Conservation (phyloP, 2,113 vertebrate genomes). For the Scolopax mira region DNA sequence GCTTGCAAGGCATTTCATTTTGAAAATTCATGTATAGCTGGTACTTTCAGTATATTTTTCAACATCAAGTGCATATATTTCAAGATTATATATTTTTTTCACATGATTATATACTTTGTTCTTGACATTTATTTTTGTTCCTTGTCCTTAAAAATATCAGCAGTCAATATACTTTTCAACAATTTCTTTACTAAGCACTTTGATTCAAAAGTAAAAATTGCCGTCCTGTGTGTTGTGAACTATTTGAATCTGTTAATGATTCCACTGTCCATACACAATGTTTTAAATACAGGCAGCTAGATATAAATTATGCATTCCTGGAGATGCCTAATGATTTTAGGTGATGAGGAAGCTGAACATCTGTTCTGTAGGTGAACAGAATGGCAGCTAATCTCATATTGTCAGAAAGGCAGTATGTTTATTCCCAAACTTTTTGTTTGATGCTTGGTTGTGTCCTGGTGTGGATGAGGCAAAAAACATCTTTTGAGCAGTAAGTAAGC, state of each 20-base stretch:
- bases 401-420: slow-evolving; percentile 4
- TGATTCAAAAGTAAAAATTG: background rate
- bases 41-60: background rate
- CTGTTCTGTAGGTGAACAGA: slow-evolving; percentile 68
- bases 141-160: background rate
- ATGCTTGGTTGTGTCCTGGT: slow-evolving; percentile 7
- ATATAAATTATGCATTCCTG: background rate
- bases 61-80: background rate
- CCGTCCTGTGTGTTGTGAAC: background rate
- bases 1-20: background rate
- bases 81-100: background rate
- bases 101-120: background rate
- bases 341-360: slow-evolving; percentile 62
- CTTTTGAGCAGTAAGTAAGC: background rate
- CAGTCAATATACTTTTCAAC: background rate
- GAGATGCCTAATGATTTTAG: slow-evolving; percentile 40
- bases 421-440: slow-evolving; percentile 35
- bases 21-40: background rate
- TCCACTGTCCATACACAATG: background rate
- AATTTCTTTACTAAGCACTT: background rate
- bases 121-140: background rate
- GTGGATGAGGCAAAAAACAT: slow-evolving; percentile 37
- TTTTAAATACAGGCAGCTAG: background rate
- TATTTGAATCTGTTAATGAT: background rate
- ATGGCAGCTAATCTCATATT: slow-evolving; percentile 53